Conservation (phyloP, 2,888 invertebrate species). For the Microctonus brassicae region DNA sequence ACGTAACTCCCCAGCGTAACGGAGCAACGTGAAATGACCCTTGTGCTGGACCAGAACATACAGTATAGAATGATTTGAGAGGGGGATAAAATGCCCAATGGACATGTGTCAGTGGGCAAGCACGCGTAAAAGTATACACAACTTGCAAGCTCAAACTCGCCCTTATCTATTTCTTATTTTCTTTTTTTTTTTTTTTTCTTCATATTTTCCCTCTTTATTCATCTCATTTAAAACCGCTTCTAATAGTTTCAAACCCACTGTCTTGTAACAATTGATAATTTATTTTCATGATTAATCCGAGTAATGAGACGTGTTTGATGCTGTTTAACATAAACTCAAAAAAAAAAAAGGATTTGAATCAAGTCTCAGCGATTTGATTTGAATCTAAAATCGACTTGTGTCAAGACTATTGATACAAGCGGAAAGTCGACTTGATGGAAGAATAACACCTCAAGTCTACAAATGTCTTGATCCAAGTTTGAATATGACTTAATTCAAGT, state of each 20-base stretch:
- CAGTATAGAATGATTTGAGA: neutral
- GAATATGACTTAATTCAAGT: too few relatives aligned
- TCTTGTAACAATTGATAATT: too few relatives aligned
- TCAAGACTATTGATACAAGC: too few relatives aligned
- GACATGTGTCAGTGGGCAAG: conserved; percentile 67
- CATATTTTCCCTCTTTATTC: neutral
- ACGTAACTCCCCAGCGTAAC: neutral
- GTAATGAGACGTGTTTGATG: too few relatives aligned
- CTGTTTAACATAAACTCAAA: too few relatives aligned
- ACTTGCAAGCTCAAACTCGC: neutral
- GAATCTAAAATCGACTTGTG: too few relatives aligned
- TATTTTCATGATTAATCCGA: too few relatives aligned
- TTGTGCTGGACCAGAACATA: neutral
- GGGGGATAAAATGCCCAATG: conserved; percentile 41
- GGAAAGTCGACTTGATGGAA: too few relatives aligned
- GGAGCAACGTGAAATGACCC: neutral
- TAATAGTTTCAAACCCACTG: conserved; percentile 42
- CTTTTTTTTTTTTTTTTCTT: conserved; percentile 12
- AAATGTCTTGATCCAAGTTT: too few relatives aligned
- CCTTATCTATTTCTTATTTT: neutral
- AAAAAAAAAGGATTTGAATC: too few relatives aligned
- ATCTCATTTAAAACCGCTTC: conserved; percentile 35
- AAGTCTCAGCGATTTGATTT: too few relatives aligned
- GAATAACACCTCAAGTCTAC: too few relatives aligned
- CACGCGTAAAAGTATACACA: conserved; percentile 61